These are phyloP conservation scores for Edolisoma coerulescens DNA, from an alignment of 2,113 vertebrate genomes.

Conservation along the genomic window DNA sequence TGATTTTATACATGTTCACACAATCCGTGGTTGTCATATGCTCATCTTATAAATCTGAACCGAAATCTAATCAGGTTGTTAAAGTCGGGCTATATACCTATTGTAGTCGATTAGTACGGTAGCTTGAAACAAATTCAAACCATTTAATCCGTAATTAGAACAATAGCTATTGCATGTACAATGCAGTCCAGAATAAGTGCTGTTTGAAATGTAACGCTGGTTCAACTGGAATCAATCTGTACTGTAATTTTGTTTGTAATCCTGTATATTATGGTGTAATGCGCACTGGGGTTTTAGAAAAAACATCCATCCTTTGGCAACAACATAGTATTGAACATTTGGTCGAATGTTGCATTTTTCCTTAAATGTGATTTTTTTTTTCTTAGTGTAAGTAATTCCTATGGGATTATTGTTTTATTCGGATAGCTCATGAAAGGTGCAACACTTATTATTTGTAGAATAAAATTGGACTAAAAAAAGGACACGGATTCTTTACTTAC, in stretches of 20 bases:
- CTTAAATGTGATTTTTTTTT: slow-evolving; percentile 65
- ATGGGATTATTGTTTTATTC: slow-evolving; percentile 73
- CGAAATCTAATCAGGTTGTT: slow-evolving; percentile 75
- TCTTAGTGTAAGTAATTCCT: slow-evolving; percentile 70
- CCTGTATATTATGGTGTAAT: slow-evolving; percentile 84
- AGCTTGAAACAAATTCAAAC: slow-evolving; percentile 77
- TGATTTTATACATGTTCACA: slow-evolving; percentile 75
- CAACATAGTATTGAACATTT: slow-evolving; percentile 79
- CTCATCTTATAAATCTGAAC: slow-evolving; percentile 73
- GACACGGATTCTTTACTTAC: not conserved
- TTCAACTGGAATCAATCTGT: slow-evolving; percentile 80
- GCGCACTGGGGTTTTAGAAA: slow-evolving; percentile 78
- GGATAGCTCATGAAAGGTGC: slow-evolving; percentile 70
- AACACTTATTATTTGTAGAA: slow-evolving; percentile 74
- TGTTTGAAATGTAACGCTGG: slow-evolving; percentile 82
- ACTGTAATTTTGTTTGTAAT: slow-evolving; percentile 86
- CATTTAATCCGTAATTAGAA: slow-evolving; percentile 80
- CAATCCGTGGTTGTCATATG: slow-evolving; percentile 71
- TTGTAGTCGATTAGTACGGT: slow-evolving; percentile 80
- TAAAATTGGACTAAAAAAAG: slow-evolving; percentile 63
- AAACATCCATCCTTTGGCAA: slow-evolving; percentile 71
- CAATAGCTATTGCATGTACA: slow-evolving; percentile 85
- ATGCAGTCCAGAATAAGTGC: slow-evolving; percentile 82
- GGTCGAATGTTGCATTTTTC: slow-evolving; percentile 75
- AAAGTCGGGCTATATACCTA: slow-evolving; percentile 75